A percentile compares a stretch with the other conserved stretches of the same genome.
Conservation (phyloP, 2,113 vertebrate genomes). For the Prionailurus bengalensis region DNA sequence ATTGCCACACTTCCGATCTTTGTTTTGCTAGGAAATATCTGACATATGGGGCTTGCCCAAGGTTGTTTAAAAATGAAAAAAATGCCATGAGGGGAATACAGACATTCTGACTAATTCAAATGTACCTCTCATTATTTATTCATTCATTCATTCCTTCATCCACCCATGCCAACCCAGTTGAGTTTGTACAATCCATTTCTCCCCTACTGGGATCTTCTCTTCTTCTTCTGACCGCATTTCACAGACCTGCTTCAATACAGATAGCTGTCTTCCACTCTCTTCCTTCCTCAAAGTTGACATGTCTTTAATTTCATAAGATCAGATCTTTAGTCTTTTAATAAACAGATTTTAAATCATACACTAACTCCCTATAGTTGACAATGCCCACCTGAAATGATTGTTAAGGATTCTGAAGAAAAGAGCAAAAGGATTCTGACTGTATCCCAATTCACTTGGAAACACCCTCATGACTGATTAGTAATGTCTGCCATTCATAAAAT, state of each 20-base stretch:
- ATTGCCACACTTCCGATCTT: slow-evolving; percentile 36
- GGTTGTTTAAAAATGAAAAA: slow-evolving; percentile 71
- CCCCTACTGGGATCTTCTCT: neutral
- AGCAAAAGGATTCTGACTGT: neutral
- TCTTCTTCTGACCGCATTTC: neutral
- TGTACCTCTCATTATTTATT: slow-evolving; percentile 62
- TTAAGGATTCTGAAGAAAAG: slow-evolving; percentile 20
- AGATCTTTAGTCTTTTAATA: neutral
- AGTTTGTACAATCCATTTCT: slow-evolving; percentile 47
- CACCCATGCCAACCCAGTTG: slow-evolving; percentile 42
- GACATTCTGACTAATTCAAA: slow-evolving; percentile 65
- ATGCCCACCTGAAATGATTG: neutral
- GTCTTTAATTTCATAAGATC: slow-evolving; percentile 15
- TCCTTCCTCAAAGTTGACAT: neutral
- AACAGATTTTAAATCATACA: neutral
- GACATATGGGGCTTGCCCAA: slow-evolving; percentile 70
- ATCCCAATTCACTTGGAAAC: neutral
- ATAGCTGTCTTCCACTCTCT: neutral
- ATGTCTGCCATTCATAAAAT: neutral
- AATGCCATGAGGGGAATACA: slow-evolving; percentile 53
- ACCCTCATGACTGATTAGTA: neutral
- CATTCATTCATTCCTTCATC: slow-evolving; percentile 68
- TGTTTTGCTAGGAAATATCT: slow-evolving; percentile 55
- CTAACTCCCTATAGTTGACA: neutral
- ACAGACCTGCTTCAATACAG: neutral